Conservation (phyloP, 1,140 invertebrate species). For the Heliconius hermathena region DNA sequence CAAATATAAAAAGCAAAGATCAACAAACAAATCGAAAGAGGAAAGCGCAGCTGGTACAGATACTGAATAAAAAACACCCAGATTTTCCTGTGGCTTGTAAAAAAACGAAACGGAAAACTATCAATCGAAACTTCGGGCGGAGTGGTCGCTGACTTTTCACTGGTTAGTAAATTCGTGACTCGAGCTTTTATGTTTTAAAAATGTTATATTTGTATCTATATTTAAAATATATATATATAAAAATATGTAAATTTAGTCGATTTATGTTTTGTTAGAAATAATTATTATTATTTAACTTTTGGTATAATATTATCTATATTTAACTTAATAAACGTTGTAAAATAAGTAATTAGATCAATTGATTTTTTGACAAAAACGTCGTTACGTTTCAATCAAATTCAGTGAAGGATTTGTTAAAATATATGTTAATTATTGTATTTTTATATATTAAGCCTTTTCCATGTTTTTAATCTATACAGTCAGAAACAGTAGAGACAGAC, state of each 20-base stretch:
- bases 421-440: no score
- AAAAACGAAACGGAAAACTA: constrained; percentile 49
- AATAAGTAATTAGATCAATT: no score
- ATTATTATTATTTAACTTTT: no score
- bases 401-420: no score
- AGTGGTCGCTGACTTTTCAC: constrained; percentile 46
- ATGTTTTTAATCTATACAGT: no score
- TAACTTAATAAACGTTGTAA: no score
- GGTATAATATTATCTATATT: no score
- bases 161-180: constrained; percentile 25
- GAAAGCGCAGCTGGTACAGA: constrained; percentile 31
- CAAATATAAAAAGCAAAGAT: constrained; percentile 2
- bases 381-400: no score
- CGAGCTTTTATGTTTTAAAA: constrained; percentile 17
- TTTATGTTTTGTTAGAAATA: background rate
- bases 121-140: constrained; percentile 41
- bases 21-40: constrained; percentile 21
- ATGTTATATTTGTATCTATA: background rate
- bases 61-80: constrained; percentile 42
- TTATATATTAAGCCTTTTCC: no score
- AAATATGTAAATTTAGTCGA: background rate
- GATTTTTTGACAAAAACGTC: no score
- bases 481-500: no score
- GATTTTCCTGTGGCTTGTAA: constrained; percentile 52
- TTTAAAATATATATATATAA: background rate